Evolutionary conservation across 1,140 invertebrate genomes (phyloP).

Genomic region (Mesaphorura yosii): DNA sequence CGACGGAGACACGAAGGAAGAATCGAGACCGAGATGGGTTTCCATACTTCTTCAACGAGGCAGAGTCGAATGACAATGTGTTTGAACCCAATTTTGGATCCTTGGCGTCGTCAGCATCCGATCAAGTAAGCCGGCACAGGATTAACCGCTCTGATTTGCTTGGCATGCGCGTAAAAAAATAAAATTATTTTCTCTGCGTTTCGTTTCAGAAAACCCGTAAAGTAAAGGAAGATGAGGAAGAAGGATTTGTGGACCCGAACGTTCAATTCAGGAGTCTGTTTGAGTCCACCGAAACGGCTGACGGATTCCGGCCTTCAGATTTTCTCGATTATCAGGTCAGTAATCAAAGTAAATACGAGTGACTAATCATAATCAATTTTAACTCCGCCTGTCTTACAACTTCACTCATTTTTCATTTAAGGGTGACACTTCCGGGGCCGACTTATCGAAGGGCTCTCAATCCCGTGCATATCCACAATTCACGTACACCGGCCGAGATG

Average conservation of each 20-base stretch:
- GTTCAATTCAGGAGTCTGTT: conserved; percentile 30
- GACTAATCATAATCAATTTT: neutral
- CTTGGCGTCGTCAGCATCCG: conserved; percentile 16
- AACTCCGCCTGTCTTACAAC: neutral
- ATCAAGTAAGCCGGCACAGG: conserved; percentile 6
- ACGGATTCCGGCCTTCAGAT: conserved; percentile 26
- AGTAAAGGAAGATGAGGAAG: conserved; percentile 7
- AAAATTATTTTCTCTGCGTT: neutral
- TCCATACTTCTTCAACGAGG: conserved; percentile 17
- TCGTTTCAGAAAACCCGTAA: conserved; percentile 9
- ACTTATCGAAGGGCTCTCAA: conserved; percentile 26
- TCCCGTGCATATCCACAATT: conserved; percentile 25
- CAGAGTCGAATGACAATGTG: conserved; percentile 2
- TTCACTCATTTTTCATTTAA: conserved; percentile 1
- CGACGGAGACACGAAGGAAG: conserved; percentile 9
- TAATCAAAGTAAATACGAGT: no score
- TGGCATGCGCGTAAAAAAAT: neutral
- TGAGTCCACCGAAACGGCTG: conserved; percentile 17
- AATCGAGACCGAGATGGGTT: conserved; percentile 18
- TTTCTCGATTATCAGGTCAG: conserved; percentile 26
- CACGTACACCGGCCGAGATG: conserved; percentile 26
- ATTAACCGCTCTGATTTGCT: neutral
- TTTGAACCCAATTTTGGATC: conserved; percentile 11
- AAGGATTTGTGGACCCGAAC: conserved; percentile 29
- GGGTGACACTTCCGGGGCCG: conserved; percentile 18